These are phyloP conservation scores for Nephotettix cincticeps DNA, from an alignment of 1,140 invertebrate species.

Conservation along the genomic window DNA sequence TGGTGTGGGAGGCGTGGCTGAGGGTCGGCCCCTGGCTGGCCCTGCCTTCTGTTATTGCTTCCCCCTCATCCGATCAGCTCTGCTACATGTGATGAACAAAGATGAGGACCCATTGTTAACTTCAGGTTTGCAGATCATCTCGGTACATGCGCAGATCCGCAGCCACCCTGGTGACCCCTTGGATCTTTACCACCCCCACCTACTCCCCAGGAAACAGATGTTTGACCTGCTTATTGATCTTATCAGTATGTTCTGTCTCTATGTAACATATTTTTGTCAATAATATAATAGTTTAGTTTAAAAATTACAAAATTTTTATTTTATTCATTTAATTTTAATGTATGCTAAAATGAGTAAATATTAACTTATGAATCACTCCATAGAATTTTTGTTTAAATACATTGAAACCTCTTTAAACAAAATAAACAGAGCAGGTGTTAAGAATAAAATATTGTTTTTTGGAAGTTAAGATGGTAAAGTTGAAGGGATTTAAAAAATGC, in stretches of 20 bases:
- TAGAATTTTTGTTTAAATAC: too few species aligned
- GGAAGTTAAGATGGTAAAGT: too few species aligned
- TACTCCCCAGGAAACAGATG: constrained; percentile 79
- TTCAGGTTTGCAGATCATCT: constrained; percentile 67
- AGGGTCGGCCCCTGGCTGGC: constrained; percentile 57
- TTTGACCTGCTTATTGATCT: constrained; percentile 77
- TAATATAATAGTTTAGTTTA: too few species aligned
- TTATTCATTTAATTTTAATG: too few species aligned
- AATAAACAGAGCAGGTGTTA: too few species aligned
- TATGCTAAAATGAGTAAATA: too few species aligned
- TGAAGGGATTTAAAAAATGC: too few species aligned
- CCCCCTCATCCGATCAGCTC: constrained; percentile 70
- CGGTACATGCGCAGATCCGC: constrained; percentile 66
- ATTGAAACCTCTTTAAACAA: too few species aligned
- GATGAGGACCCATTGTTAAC: constrained; percentile 60
- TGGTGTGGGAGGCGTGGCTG: constrained; percentile 27
- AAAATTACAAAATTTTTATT: too few species aligned
- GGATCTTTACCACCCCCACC: constrained; percentile 63
- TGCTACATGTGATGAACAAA: constrained; percentile 51
- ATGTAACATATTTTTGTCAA: too few species aligned
- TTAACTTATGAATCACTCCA: too few species aligned
- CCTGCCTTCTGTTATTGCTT: constrained; percentile 83
- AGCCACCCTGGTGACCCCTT: constrained; percentile 48
- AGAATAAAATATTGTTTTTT: too few species aligned
- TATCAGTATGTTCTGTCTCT: constrained; percentile 55